These are phyloP conservation scores for Drosophila kanapiae DNA, from an alignment of 1,140 invertebrate species.

Conservation along the genomic window DNA sequence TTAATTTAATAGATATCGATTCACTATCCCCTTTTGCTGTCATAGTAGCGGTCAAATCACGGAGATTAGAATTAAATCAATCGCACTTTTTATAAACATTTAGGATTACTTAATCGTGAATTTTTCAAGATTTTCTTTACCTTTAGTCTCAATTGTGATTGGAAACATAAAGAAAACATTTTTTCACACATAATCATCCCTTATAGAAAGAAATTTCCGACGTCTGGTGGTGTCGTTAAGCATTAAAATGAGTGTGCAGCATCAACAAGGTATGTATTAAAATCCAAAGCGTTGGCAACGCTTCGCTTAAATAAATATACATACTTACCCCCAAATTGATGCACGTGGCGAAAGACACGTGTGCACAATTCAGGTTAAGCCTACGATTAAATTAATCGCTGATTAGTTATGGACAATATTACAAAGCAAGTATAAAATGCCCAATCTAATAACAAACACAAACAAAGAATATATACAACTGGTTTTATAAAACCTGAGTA, in stretches of 20 bases:
- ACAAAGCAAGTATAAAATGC: constrained; percentile 58
- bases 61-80: constrained; percentile 30
- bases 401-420: constrained; percentile 80
- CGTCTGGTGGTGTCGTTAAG: constrained; percentile 80
- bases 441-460: constrained; percentile 37
- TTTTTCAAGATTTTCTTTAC: constrained; percentile 46
- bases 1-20: too few species aligned
- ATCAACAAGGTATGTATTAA: constrained; percentile 67
- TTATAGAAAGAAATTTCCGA: constrained; percentile 54
- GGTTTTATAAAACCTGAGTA: neutral
- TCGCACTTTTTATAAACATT: constrained; percentile 45
- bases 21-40: too few species aligned
- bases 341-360: constrained; percentile 80
- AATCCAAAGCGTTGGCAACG: constrained; percentile 75
- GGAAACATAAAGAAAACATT: constrained; percentile 68
- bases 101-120: constrained; percentile 54
- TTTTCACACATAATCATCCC: constrained; percentile 79
- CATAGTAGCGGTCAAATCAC: neutral
- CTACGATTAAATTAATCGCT: constrained; percentile 85
- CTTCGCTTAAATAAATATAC: constrained; percentile 57
- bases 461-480: neutral
- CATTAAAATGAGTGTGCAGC: constrained; percentile 71
- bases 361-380: constrained; percentile 82
- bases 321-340: constrained; percentile 70
- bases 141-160: constrained; percentile 51